Base-by-base conservation (phyloP, 2,797 vertebrate genomes). In the Liparis tanakae region DNA sequence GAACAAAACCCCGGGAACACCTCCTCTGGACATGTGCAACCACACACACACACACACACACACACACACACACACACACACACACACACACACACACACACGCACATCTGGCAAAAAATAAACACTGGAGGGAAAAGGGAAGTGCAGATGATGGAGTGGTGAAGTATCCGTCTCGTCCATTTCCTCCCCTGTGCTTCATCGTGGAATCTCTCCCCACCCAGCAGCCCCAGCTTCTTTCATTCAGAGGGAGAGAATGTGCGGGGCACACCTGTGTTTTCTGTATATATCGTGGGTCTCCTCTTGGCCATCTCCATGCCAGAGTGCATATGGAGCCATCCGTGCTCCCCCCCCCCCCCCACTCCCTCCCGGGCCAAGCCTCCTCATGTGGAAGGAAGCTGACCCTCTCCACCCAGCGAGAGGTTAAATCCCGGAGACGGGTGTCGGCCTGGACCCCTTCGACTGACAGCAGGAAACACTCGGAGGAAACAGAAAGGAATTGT, bases 301-400 rank as follows among this genome's bases (percentile, higher is more conserved):
- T 62, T 15, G 43, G 1, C 54, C 81, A 57, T 51, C 76, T 77
- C 82, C 78, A n/a, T 79, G 33, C 74, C 53, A 13, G 57, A 53
- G 55, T 25, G 53, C 41, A 39, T 70, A 62, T 58, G 50, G 60
- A 77, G 66, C 10, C 74, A 15, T 10, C 50, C 68, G 1, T 53
- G 18, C 6, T 10, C 39, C 59, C 25, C 33, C 7, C 48, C 36
- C 12, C 6, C 18, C 54, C 68, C 33, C 6, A 66, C 25, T 39
- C 56, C 33, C 68, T 25, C 61, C 41, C 48, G 22, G 36, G 36
- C 58, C 25, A 17, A 61, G 64, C 56, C 60, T 41, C 56, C 71
- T 78, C 63, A 18, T n/a, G n/a, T 72, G 86, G 88, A 91, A 92
- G 93, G 91, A 94, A 91, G 80, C 55, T 48, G 62, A 64, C 56